phyloP scores from a whole-genome alignment of 2,113 vertebrate genomes.

The Murina feae region DNA sequence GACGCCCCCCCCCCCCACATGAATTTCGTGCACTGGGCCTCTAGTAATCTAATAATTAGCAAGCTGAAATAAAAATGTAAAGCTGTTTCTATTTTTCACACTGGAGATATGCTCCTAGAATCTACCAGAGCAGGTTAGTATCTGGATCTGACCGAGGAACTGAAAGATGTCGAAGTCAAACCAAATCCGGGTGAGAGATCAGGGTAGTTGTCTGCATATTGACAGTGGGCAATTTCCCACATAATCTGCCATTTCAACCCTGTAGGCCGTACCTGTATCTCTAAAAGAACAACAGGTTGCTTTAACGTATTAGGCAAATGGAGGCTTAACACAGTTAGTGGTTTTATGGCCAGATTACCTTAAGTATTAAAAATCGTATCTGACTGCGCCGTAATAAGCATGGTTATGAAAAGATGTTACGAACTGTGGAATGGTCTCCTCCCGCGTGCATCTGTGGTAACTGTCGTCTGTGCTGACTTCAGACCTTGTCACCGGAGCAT shows the following conservation, averaged over 20 bases:
- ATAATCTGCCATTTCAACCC: background rate
- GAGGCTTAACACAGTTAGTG: background rate
- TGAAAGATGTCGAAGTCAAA: background rate
- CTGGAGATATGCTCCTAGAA: background rate
- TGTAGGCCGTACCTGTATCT: background rate
- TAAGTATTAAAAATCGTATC: background rate
- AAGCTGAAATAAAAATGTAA: background rate
- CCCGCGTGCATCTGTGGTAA: background rate
- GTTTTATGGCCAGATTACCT: background rate
- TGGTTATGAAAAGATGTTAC: background rate
- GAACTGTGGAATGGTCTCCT: background rate
- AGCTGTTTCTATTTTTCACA: background rate
- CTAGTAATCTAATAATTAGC: slow-evolving; percentile 19
- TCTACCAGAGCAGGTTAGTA: background rate
- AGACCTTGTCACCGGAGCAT: background rate
- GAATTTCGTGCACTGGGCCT: too few species aligned
- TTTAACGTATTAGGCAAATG: background rate
- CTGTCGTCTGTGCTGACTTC: background rate
- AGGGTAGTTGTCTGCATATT: background rate
- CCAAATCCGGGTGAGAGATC: background rate
- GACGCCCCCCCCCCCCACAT: too few species aligned
- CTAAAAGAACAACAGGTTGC: background rate
- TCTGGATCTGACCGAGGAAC: background rate
- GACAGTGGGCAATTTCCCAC: background rate
- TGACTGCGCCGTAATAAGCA: background rate